Conservation (phyloP, 2,888 invertebrate species). For the Coenonympha arcania region DNA sequence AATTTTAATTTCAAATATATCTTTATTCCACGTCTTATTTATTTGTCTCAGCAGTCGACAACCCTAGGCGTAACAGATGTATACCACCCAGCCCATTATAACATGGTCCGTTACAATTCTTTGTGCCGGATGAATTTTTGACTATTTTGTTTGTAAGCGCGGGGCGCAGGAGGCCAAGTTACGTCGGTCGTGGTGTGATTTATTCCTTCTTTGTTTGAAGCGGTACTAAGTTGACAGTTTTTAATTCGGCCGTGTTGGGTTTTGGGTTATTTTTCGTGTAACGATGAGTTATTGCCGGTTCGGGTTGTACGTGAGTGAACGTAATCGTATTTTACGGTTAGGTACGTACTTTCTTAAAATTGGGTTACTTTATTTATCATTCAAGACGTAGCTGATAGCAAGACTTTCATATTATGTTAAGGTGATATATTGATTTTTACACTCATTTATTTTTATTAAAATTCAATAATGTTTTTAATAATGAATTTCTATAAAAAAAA, state of each 20-base stretch:
- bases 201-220: conserved; percentile 69
- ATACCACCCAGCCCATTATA: conserved; percentile 32
- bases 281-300: conserved; percentile 31
- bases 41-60: not conserved
- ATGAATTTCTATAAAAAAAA: too few species aligned
- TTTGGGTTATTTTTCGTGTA: conserved; percentile 28
- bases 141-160: conserved; percentile 32
- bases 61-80: conserved; percentile 34
- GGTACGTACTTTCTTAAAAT: conserved; percentile 8
- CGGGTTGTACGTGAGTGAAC: conserved; percentile 15
- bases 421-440: too few species aligned
- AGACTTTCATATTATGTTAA: too few species aligned
- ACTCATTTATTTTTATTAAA: too few species aligned
- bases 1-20: not conserved
- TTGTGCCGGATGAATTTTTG: conserved; percentile 45
- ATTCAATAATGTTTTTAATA: too few species aligned
- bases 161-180: conserved; percentile 39
- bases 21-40: not conserved
- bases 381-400: too few species aligned
- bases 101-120: conserved; percentile 41
- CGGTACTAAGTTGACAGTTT: conserved; percentile 59
- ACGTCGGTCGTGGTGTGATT: conserved; percentile 51
- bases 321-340: conserved; percentile 21
- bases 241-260: conserved; percentile 28
- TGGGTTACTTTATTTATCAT: too few species aligned